These are phyloP conservation scores for Lacanobia oleracea DNA, from an alignment of 2,888 invertebrate species.

Conservation along the genomic window DNA sequence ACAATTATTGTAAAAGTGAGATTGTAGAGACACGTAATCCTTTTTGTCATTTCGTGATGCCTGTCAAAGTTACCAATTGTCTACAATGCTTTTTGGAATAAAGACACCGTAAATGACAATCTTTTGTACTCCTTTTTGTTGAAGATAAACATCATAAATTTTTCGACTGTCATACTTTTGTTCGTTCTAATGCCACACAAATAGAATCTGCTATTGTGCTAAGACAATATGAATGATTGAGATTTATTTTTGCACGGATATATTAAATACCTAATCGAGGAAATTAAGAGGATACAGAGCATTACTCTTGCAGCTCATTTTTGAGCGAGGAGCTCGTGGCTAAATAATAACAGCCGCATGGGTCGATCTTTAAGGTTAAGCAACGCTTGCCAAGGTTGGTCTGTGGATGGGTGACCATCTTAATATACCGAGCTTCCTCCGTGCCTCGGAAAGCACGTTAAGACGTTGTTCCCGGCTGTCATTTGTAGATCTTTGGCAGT, in stretches of 20 bases:
- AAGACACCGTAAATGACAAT: slow-evolving; percentile 83
- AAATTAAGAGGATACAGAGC: slow-evolving; percentile 10
- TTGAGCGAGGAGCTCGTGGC: too few relatives aligned
- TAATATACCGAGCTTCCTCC: too few relatives aligned
- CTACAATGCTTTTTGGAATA: slow-evolving; percentile 82
- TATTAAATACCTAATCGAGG: slow-evolving; percentile 22
- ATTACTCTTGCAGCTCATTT: background rate
- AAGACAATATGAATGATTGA: slow-evolving; percentile 60
- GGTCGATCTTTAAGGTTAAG: too few relatives aligned
- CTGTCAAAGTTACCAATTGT: slow-evolving; percentile 88
- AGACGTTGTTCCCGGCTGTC: too few relatives aligned
- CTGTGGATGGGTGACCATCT: too few relatives aligned
- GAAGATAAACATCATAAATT: slow-evolving; percentile 87
- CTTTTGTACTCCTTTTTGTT: slow-evolving; percentile 82
- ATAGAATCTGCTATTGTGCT: slow-evolving; percentile 71
- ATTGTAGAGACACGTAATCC: slow-evolving; percentile 78
- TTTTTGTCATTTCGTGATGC: slow-evolving; percentile 84
- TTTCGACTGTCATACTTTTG: slow-evolving; percentile 80
- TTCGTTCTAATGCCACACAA: slow-evolving; percentile 80
- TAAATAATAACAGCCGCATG: too few relatives aligned
- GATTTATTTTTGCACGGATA: slow-evolving; percentile 59
- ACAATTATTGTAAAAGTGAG: slow-evolving; percentile 50
- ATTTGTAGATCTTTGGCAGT: too few relatives aligned
- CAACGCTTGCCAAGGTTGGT: too few relatives aligned
- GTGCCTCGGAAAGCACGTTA: too few relatives aligned